phyloP scores from a whole-genome alignment of 2,888 invertebrate genomes.

The Drosophila koepferae region DNA sequence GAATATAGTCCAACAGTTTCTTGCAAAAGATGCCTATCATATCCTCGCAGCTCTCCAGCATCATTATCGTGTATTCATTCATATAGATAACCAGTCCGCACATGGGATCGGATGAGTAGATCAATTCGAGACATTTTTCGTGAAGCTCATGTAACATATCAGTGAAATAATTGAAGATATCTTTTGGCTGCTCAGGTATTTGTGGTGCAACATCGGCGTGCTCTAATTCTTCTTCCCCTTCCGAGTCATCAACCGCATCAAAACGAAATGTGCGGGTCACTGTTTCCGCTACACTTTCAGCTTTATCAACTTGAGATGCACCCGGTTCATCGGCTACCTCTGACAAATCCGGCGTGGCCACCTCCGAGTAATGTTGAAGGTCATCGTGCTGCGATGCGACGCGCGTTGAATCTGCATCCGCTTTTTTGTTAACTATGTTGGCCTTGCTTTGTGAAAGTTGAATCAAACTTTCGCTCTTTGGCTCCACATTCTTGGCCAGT shows the following conservation, averaged over 20 bases:
- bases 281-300: slow-evolving; percentile 16
- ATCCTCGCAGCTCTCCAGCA: slow-evolving; percentile 79
- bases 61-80: slow-evolving; percentile 71
- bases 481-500: slow-evolving; percentile 64
- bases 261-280: slow-evolving; percentile 53
- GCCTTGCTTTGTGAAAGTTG: neutral
- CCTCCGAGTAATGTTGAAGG: slow-evolving; percentile 33
- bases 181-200: slow-evolving; percentile 23
- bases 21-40: slow-evolving; percentile 70
- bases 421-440: neutral
- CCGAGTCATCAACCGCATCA: neutral
- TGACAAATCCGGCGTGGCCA: neutral
- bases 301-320: neutral
- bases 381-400: slow-evolving; percentile 8
- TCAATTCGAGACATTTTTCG: slow-evolving; percentile 15
- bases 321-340: neutral
- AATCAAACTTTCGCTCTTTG: neutral
- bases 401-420: slow-evolving; percentile 7
- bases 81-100: slow-evolving; percentile 73
- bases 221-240: rapidly evolving
- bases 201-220: neutral
- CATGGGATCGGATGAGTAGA: slow-evolving; percentile 66
- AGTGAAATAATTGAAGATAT: slow-evolving; percentile 44
- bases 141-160: slow-evolving; percentile 49
- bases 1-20: slow-evolving; percentile 36